phyloP scores from a whole-genome alignment of 2,888 invertebrate species.

The Mythimna impura region DNA sequence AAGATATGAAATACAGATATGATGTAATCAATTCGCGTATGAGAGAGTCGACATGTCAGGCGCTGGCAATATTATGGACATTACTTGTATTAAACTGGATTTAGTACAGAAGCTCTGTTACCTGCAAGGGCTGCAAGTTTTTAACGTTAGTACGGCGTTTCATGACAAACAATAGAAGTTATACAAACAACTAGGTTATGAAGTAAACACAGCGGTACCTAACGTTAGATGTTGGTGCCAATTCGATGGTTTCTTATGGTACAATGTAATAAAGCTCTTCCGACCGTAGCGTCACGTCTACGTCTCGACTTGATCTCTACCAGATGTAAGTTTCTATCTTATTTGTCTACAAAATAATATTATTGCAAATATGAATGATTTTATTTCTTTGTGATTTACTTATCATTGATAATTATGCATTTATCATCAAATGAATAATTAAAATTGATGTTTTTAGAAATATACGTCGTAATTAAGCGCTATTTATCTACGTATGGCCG shows the following conservation, averaged over 20 bases:
- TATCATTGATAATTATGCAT: not conserved
- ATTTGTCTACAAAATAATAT: not conserved
- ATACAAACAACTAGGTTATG: not conserved
- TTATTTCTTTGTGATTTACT: not conserved
- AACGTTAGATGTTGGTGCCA: not conserved
- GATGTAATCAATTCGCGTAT: conserved; percentile 63
- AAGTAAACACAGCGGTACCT: not conserved
- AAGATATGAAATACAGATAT: conserved; percentile 61
- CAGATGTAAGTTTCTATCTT: not conserved
- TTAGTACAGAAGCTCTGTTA: not conserved
- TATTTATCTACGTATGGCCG: no score
- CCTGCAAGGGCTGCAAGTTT: no score
- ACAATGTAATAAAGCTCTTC: not conserved
- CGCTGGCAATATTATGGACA: conserved; percentile 56
- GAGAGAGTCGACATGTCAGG: conserved; percentile 39
- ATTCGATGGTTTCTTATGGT: not conserved
- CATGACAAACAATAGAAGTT: not conserved
- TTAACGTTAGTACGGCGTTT: not conserved
- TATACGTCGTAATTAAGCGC: not conserved
- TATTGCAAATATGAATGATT: not conserved
- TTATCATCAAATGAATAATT: not conserved
- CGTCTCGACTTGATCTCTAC: not conserved
- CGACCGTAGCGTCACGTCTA: not conserved
- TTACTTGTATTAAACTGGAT: conserved; percentile 17
- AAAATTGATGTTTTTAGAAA: not conserved